These are phyloP conservation scores for Glaucidium brasilianum DNA, from an alignment of 2,113 vertebrate species.

Conservation along the genomic window DNA sequence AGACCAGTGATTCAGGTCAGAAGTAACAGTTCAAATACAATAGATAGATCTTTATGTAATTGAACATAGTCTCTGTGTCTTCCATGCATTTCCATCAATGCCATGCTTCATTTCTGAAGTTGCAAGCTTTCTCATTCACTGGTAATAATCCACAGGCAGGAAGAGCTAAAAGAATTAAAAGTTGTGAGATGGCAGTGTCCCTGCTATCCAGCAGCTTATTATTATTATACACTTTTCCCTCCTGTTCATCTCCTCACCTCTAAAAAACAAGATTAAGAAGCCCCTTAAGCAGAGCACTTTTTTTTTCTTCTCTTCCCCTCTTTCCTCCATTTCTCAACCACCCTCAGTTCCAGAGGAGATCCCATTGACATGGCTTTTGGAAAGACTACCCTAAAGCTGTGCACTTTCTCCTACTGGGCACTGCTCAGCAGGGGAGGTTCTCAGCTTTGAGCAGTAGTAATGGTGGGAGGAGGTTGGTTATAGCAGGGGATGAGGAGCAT, in stretches of 20 bases:
- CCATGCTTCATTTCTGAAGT: not conserved
- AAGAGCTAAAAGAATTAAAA: not conserved
- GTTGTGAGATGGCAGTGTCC: not conserved
- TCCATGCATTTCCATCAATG: not conserved
- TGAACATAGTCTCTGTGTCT: not conserved
- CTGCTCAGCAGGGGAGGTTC: not conserved
- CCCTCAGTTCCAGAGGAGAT: not conserved
- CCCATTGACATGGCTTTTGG: not conserved
- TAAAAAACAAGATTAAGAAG: not conserved
- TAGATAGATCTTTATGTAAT: not conserved
- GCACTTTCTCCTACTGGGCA: constrained; percentile 44
- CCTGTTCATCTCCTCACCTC: not conserved
- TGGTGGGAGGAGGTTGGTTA: not conserved
- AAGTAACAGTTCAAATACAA: not conserved
- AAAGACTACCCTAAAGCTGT: not conserved
- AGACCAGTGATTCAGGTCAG: not conserved
- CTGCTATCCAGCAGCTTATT: not conserved
- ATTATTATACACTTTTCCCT: not conserved
- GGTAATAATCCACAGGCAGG: not conserved
- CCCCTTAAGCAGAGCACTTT: not conserved
- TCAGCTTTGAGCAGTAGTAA: not conserved
- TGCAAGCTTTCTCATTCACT: not conserved
- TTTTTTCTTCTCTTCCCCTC: not conserved
- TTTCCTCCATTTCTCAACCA: not conserved
- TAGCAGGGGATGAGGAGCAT: not conserved